phyloP scores from a whole-genome alignment of 2,797 vertebrate genomes.

The Crenuchus spilurus region DNA sequence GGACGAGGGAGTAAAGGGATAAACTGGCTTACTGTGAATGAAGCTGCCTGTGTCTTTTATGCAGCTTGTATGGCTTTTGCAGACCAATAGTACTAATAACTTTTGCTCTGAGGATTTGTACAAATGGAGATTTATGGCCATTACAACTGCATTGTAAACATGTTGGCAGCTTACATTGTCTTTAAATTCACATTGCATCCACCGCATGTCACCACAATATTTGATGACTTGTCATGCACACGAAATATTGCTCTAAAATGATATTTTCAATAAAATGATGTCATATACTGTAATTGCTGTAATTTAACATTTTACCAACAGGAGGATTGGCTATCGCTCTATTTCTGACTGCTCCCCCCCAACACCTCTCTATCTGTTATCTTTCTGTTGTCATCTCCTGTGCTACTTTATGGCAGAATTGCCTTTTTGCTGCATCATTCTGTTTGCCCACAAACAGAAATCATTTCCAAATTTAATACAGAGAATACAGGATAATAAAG shows the following conservation, averaged over 20 bases:
- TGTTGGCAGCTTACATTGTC: no score
- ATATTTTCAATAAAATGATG: no score
- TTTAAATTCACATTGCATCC: no score
- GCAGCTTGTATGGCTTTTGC: background rate
- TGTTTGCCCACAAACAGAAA: background rate
- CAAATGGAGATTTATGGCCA: background rate
- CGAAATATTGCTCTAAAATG: no score
- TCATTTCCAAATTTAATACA: slow-evolving; percentile 2
- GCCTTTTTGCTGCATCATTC: slow-evolving; percentile 23
- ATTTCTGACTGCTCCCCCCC: slow-evolving; percentile 4
- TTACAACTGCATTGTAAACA: background rate
- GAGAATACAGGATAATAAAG: background rate
- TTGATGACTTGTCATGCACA: no score
- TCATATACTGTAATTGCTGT: no score
- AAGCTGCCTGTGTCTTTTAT: background rate
- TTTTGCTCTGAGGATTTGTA: background rate
- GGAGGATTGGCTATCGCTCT: slow-evolving; percentile 19
- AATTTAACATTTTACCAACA: slow-evolving; percentile 35
- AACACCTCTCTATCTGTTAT: slow-evolving; percentile 6
- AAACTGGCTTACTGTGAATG: slow-evolving; percentile 5
- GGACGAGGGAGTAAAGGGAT: background rate
- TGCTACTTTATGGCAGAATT: background rate
- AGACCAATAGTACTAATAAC: background rate
- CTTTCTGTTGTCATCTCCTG: slow-evolving; percentile 8
- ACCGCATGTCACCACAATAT: no score